Evolutionary conservation across 2,797 vertebrate species (phyloP).

Genomic region (Aotus griseimembra): DNA sequence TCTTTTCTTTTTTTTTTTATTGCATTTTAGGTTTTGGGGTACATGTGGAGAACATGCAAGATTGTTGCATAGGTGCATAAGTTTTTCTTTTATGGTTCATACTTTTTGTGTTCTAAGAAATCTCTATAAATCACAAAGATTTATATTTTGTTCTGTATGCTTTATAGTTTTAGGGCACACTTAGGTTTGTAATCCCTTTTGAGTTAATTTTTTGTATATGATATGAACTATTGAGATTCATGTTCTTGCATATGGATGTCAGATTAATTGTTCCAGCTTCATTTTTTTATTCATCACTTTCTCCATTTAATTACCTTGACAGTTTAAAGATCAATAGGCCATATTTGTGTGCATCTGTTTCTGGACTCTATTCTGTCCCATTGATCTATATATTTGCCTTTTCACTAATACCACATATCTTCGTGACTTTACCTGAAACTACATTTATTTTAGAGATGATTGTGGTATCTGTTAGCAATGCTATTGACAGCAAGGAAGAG

Average conservation of each 20-base stretch:
- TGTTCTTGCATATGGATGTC: background rate
- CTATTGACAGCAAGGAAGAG: background rate
- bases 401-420: background rate
- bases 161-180: background rate
- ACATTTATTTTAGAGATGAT: slow-evolving; percentile 44
- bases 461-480: slow-evolving; percentile 12
- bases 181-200: background rate
- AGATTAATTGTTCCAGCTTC: background rate
- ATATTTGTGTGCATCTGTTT: background rate
- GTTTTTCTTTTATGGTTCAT: background rate
- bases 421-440: background rate
- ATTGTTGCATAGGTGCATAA: background rate
- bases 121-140: background rate
- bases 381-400: background rate
- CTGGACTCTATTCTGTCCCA: background rate
- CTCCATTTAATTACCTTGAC: background rate
- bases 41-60: no score
- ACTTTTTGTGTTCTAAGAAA: background rate
- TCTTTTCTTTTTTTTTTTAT: background rate
- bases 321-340: background rate
- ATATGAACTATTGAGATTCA: background rate
- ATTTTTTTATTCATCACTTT: background rate
- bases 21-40: no score
- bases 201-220: background rate
- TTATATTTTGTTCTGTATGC: background rate